Conservation (phyloP, 2,888 invertebrate genomes). For the Nomada fucata region DNA sequence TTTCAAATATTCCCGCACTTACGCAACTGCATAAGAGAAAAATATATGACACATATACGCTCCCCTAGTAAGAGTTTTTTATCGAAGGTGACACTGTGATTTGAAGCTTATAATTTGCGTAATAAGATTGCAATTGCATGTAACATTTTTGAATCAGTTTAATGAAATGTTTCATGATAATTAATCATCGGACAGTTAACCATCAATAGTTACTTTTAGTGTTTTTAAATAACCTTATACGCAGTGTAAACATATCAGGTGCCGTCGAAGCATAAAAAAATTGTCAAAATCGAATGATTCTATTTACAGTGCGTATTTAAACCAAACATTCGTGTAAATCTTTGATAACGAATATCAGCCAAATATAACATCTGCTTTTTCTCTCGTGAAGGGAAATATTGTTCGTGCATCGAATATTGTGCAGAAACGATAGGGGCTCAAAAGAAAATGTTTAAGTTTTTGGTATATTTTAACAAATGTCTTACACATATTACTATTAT, state of each 20-base stretch:
- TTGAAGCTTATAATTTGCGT: neutral
- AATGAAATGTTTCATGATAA: neutral
- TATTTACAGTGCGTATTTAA: conserved; percentile 5
- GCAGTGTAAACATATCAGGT: neutral
- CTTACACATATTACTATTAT: neutral
- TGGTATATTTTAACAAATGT: conserved; percentile 71
- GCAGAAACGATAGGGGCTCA: conserved; percentile 1
- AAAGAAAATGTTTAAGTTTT: conserved; percentile 76
- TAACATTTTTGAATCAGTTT: neutral
- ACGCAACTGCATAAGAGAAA: neutral
- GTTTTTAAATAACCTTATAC: conserved; percentile 13
- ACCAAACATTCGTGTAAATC: neutral
- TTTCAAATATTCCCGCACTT: conserved; percentile 28
- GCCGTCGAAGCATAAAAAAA: neutral
- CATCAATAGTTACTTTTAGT: neutral
- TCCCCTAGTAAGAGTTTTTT: neutral
- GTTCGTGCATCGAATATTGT: neutral
- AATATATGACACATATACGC: neutral
- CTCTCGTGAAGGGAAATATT: neutral
- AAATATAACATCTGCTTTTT: neutral
- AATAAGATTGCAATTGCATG: neutral
- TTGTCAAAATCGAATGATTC: conserved; percentile 4
- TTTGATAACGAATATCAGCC: neutral
- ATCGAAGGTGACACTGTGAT: no score
- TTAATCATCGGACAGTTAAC: neutral